Evolutionary conservation across 1,140 invertebrate species (phyloP).

Genomic region (Stegodyphus dumicola): DNA sequence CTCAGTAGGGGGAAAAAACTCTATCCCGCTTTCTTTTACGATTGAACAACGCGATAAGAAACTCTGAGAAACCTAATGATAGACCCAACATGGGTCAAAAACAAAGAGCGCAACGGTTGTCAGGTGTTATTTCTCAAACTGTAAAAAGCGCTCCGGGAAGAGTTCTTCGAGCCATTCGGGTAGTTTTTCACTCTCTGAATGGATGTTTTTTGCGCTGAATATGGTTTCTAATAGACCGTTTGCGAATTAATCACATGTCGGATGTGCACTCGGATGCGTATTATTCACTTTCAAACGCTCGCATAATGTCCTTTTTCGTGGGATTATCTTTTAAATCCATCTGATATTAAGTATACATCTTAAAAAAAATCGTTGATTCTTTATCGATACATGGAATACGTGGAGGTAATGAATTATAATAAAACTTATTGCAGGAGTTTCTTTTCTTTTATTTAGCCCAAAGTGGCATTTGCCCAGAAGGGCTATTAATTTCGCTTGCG

Average conservation of each 20-base stretch:
- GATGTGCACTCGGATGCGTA: too few relatives aligned
- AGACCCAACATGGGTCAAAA: not conserved
- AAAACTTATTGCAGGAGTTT: too few relatives aligned
- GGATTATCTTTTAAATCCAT: too few relatives aligned
- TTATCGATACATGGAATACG: too few relatives aligned
- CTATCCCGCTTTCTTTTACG: not conserved
- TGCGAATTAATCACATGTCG: not conserved
- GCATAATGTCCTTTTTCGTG: too few relatives aligned
- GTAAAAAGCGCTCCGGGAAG: not conserved
- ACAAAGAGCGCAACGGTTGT: not conserved
- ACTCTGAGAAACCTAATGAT: not conserved
- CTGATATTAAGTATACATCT: too few relatives aligned
- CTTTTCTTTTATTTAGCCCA: too few relatives aligned
- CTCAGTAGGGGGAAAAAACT: not conserved
- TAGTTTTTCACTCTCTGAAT: not conserved
- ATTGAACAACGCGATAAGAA: not conserved
- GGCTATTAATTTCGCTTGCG: too few relatives aligned
- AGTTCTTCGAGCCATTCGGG: not conserved
- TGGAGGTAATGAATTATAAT: too few relatives aligned
- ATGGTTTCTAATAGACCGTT: not conserved
- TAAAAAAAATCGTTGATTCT: too few relatives aligned
- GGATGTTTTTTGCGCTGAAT: not conserved
- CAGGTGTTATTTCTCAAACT: not conserved
- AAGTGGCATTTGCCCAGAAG: too few relatives aligned
- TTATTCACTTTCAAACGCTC: too few relatives aligned